Conservation (phyloP, 2,888 invertebrate genomes). For the Rambutsinella grinnellia region DNA sequence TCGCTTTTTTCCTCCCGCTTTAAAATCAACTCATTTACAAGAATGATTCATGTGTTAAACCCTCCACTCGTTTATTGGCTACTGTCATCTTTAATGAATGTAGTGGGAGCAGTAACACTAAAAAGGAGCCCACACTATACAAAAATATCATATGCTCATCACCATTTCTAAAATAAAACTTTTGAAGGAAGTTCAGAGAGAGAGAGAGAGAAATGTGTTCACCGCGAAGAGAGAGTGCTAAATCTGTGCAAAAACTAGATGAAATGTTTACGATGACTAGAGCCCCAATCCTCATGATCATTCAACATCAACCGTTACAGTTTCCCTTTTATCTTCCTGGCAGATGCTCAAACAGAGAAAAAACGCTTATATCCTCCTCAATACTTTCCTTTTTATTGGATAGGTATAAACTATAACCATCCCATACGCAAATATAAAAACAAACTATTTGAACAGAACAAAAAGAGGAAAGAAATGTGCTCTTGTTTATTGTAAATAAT, state of each 20-base stretch:
- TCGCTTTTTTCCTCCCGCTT: background rate
- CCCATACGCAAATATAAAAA: background rate
- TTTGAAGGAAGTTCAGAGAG: background rate
- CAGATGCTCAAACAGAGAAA: background rate
- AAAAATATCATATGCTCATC: too few relatives aligned
- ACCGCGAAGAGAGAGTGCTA: background rate
- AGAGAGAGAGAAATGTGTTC: background rate
- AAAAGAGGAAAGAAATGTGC: too few relatives aligned
- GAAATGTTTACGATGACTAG: background rate
- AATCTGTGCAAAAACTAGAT: background rate
- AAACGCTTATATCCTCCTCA: background rate
- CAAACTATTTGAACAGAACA: background rate
- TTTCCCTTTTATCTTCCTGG: background rate
- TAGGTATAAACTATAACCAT: background rate
- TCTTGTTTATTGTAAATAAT: too few relatives aligned
- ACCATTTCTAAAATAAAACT: too few relatives aligned
- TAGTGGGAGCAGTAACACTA: background rate
- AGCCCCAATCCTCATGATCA: background rate
- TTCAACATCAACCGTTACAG: background rate
- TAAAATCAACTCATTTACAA: background rate
- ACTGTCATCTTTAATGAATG: background rate
- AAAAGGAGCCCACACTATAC: too few relatives aligned
- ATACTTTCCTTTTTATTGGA: background rate
- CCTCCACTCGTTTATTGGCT: background rate
- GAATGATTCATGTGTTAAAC: background rate